phyloP scores from a whole-genome alignment of 2,113 vertebrate species.

The Psophia crepitans region DNA sequence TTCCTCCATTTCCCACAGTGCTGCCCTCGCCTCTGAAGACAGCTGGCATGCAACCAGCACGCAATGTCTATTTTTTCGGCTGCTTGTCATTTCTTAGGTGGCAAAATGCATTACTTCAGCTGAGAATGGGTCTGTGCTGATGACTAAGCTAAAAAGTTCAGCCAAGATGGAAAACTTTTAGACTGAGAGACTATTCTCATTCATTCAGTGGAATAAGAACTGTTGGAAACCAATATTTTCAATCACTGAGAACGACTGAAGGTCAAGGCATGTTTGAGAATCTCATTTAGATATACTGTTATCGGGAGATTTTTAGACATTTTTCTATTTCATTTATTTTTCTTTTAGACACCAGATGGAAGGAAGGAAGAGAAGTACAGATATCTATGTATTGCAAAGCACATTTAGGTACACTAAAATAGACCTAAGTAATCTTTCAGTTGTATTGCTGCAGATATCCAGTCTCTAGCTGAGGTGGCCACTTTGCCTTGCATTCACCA shows the following conservation, averaged over 20 bases:
- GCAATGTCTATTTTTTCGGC: neutral
- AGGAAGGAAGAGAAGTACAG: neutral
- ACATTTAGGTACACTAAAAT: neutral
- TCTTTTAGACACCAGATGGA: neutral
- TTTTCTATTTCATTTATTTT: conserved; percentile 33
- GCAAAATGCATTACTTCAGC: neutral
- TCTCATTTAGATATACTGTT: conserved; percentile 20
- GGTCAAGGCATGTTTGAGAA: neutral
- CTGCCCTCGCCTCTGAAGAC: neutral
- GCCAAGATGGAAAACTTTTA: neutral
- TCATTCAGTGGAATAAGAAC: neutral
- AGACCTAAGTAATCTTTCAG: neutral
- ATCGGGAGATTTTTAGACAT: neutral
- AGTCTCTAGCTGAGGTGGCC: neutral
- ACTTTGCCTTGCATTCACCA: neutral
- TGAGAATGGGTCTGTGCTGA: neutral
- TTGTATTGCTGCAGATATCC: neutral
- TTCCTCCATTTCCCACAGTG: neutral
- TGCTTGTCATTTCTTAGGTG: neutral
- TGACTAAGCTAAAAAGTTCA: conserved; percentile 27
- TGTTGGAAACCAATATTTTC: neutral
- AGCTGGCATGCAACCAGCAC: neutral
- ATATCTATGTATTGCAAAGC: neutral
- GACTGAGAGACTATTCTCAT: neutral
- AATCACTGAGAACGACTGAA: neutral